Conservation (phyloP, 2,113 vertebrate species). For the Eublepharis macularius region DNA sequence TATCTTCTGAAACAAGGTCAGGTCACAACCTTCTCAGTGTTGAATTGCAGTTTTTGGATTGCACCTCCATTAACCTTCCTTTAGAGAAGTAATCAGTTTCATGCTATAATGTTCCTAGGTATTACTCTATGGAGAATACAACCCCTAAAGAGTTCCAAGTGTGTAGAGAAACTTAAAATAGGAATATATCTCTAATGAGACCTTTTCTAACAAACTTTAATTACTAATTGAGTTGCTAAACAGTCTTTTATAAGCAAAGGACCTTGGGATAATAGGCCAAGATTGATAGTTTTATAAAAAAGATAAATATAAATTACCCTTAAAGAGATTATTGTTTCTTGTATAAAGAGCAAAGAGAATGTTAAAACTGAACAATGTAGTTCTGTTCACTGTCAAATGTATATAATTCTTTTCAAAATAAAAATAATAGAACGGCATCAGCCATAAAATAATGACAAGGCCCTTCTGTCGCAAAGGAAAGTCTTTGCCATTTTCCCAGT, state of each 20-base stretch:
- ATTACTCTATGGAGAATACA: neutral
- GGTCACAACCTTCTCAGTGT: neutral
- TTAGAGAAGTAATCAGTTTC: constrained; percentile 13
- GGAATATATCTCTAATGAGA: neutral
- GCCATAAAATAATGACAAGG: neutral
- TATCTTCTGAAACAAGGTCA: neutral
- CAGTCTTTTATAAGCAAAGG: constrained; percentile 8
- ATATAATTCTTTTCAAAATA: neutral
- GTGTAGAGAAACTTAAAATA: constrained; percentile 5
- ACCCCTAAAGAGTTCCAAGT: neutral
- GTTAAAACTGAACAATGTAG: neutral
- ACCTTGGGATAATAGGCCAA: constrained; percentile 10
- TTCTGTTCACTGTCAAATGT: neutral
- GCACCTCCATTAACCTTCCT: constrained; percentile 17
- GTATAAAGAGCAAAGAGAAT: constrained; percentile 18
- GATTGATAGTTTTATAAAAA: constrained; percentile 11
- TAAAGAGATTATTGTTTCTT: neutral
- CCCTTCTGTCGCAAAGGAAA: neutral
- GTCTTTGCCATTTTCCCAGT: neutral
- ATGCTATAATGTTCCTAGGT: neutral
- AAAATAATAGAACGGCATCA: neutral
- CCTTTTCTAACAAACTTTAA: constrained; percentile 15
- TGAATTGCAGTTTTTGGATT: constrained; percentile 7
- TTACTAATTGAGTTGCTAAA: constrained; percentile 17
- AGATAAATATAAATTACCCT: constrained; percentile 15